These are phyloP conservation scores for Todus mexicanus DNA, from an alignment of 2,797 vertebrate genomes.

Conservation along the genomic window DNA sequence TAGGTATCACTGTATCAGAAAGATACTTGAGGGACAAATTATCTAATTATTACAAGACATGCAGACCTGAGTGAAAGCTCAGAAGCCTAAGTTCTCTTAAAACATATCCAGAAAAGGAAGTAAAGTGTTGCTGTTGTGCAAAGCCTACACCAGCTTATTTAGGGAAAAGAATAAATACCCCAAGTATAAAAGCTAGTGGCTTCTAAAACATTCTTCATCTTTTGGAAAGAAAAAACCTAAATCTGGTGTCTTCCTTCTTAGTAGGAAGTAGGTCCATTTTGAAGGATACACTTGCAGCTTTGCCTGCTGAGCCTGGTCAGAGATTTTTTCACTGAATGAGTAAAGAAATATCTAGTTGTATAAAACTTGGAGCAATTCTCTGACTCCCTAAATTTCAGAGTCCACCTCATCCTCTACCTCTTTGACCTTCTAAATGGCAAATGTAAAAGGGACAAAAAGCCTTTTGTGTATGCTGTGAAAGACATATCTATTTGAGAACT, in stretches of 20 bases:
- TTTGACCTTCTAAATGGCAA: not conserved
- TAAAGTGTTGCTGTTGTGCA: not conserved
- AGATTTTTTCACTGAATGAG: not conserved
- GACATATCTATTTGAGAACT: not conserved
- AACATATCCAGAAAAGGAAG: not conserved
- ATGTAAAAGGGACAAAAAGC: not conserved
- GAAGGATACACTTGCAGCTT: not conserved
- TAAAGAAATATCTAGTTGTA: not conserved
- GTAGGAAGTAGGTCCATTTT: not conserved
- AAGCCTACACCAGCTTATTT: not conserved
- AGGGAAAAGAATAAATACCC: no score
- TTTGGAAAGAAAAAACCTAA: not conserved
- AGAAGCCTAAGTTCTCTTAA: not conserved
- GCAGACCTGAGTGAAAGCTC: not conserved
- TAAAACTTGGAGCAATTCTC: not conserved
- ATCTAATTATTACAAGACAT: not conserved
- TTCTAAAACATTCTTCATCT: not conserved
- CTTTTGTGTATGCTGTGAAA: not conserved
- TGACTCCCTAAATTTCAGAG: not conserved
- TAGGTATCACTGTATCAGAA: not conserved
- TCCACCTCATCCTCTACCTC: not conserved
- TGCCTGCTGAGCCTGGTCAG: not conserved
- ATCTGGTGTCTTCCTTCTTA: not conserved
- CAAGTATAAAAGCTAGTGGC: not conserved
- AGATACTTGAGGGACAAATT: not conserved